Percentiles rank a stretch among this genome's conserved stretches.
Evolutionary conservation across 2,797 vertebrate genomes (phyloP).

Genomic region (Macrochelys suwanniensis): DNA sequence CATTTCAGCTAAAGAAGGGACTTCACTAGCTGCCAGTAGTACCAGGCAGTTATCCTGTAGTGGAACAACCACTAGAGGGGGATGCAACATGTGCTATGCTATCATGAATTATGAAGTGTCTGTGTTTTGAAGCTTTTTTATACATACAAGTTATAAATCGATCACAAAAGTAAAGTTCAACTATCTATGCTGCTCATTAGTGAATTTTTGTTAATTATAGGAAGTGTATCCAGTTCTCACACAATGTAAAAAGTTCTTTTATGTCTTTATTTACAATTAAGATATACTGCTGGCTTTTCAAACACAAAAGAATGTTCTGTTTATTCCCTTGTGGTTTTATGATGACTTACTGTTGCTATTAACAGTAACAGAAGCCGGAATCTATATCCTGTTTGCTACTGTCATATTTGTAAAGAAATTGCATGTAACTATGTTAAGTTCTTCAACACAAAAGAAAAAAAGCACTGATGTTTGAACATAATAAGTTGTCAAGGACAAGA

Average conservation of each 20-base stretch:
- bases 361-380: constrained; percentile 81
- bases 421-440: constrained; percentile 52
- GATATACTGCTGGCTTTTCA: constrained; percentile 40
- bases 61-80: constrained; percentile 67
- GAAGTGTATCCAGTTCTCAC: constrained; percentile 38
- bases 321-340: constrained; percentile 77
- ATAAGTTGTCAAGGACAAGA: constrained; percentile 65
- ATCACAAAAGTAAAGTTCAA: constrained; percentile 17
- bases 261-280: constrained; percentile 53
- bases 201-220: constrained; percentile 34
- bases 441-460: constrained; percentile 58
- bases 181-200: neutral
- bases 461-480: constrained; percentile 52
- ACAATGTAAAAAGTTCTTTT: constrained; percentile 14
- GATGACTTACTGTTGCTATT: constrained; percentile 72
- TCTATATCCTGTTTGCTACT: constrained; percentile 80
- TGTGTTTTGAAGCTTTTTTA: neutral
- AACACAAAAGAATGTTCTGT: constrained; percentile 70
- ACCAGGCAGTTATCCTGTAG: constrained; percentile 5
- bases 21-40: neutral
- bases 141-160: constrained; percentile 16
- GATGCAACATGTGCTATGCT: constrained; percentile 64
- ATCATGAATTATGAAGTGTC: neutral
- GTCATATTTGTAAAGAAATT: constrained; percentile 67
- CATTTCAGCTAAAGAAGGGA: neutral